Conservation (phyloP, 2,113 vertebrate genomes). For the Pogonocichla stellata region DNA sequence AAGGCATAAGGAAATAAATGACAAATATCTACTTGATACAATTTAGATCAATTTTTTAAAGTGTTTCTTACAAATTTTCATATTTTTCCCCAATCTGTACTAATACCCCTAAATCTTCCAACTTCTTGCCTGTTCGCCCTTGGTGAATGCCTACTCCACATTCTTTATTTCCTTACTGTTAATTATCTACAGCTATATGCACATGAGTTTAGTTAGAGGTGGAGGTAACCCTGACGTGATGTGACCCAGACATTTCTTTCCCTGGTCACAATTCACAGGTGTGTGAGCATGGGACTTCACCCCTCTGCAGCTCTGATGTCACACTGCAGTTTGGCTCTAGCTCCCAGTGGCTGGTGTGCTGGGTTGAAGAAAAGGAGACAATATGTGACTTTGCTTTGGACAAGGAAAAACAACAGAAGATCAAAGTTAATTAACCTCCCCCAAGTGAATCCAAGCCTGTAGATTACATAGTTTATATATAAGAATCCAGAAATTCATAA, state of each 20-base stretch:
- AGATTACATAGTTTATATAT: neutral
- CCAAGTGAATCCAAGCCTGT: neutral
- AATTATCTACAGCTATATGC: neutral
- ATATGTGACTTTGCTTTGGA: neutral
- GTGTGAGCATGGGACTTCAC: neutral
- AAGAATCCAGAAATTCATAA: neutral
- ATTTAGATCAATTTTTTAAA: neutral
- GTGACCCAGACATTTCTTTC: neutral
- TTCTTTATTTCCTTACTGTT: neutral
- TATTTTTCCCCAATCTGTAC: neutral
- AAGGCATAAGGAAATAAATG: neutral
- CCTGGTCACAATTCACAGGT: neutral
- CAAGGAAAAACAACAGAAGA: neutral
- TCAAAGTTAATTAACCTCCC: neutral
- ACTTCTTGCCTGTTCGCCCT: neutral
- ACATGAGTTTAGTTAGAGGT: neutral
- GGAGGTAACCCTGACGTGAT: neutral
- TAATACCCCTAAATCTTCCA: neutral
- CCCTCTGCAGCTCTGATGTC: neutral
- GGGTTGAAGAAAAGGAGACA: neutral
- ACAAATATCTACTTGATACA: neutral
- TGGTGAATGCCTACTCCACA: neutral
- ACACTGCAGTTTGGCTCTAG: neutral
- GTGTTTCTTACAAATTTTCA: neutral
- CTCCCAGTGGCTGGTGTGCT: neutral